These are phyloP conservation scores for Pseudobourletiella spinata DNA, from an alignment of 1,140 invertebrate species.

Conservation along the genomic window DNA sequence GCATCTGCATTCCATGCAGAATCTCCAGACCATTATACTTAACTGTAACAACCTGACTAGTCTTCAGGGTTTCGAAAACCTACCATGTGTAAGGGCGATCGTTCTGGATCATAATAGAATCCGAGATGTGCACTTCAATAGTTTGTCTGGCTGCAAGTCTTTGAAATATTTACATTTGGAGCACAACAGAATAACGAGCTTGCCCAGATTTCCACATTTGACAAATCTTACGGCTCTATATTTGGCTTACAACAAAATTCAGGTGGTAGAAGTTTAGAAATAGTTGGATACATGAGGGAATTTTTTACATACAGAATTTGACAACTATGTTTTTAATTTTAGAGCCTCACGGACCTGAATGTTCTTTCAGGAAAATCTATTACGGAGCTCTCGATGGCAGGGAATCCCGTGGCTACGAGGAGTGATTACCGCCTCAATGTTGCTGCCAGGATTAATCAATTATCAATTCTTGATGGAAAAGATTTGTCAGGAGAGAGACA, in stretches of 20 bases:
- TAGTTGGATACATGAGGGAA: too few species aligned
- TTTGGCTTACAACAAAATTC: conserved; percentile 28
- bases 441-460: background rate
- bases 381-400: conserved; percentile 5
- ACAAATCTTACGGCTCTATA: conserved; percentile 19
- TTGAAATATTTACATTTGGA: conserved; percentile 27
- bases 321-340: background rate
- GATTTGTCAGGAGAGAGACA: conserved; percentile 1
- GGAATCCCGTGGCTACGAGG: conserved; percentile 9
- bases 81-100: conserved; percentile 17
- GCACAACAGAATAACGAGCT: conserved; percentile 20
- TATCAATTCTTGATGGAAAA: conserved; percentile 13
- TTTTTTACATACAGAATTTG: background rate
- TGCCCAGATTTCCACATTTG: conserved; percentile 26
- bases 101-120: conserved; percentile 29
- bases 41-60: conserved; percentile 25
- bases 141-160: conserved; percentile 22
- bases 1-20: conserved; percentile 21
- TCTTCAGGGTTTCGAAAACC: conserved; percentile 13
- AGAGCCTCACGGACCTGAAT: conserved; percentile 15
- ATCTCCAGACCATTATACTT: conserved; percentile 20
- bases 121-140: conserved; percentile 18
- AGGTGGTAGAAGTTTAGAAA: too few species aligned
- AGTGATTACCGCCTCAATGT: conserved; percentile 10
- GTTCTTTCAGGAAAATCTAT: background rate